Conservation (phyloP, 2,888 invertebrate species). For the Gibbula magus region DNA sequence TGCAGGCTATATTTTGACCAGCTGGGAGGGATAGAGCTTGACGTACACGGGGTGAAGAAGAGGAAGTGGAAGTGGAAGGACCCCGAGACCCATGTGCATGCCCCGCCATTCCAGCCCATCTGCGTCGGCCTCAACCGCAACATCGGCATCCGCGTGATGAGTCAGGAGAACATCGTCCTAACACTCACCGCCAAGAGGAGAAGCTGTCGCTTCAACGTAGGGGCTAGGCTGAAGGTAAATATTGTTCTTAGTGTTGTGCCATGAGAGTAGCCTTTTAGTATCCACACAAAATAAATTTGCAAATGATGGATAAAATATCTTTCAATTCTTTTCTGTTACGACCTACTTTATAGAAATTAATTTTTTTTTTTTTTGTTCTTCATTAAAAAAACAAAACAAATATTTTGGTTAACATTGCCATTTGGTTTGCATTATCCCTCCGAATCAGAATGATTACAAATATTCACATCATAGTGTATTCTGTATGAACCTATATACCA, state of each 20-base stretch:
- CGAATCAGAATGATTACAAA: too few relatives aligned
- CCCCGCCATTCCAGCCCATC: conserved; percentile 74
- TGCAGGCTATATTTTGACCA: conserved; percentile 68
- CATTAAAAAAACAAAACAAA: too few relatives aligned
- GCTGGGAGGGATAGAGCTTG: conserved; percentile 71
- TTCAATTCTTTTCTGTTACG: too few relatives aligned
- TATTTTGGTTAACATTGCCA: too few relatives aligned
- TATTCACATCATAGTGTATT: too few relatives aligned
- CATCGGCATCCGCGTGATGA: conserved; percentile 67
- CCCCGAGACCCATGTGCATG: conserved; percentile 69
- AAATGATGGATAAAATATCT: too few relatives aligned
- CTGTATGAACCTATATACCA: too few relatives aligned
- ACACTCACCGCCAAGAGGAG: conserved; percentile 64
- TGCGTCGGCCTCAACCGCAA: conserved; percentile 67
- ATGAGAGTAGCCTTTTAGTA: neutral
- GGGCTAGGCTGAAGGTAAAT: conserved; percentile 71
- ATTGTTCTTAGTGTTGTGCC: neutral
- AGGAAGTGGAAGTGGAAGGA: conserved; percentile 73
- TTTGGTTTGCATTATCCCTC: too few relatives aligned
- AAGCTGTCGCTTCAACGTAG: conserved; percentile 72
- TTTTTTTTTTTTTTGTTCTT: too few relatives aligned
- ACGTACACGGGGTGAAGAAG: conserved; percentile 59
- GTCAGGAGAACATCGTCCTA: conserved; percentile 69
- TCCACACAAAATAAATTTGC: too few relatives aligned
- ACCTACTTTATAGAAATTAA: too few relatives aligned